These are phyloP conservation scores for Quadriops clusia DNA, from an alignment of 2,888 invertebrate genomes.

Conservation along the genomic window DNA sequence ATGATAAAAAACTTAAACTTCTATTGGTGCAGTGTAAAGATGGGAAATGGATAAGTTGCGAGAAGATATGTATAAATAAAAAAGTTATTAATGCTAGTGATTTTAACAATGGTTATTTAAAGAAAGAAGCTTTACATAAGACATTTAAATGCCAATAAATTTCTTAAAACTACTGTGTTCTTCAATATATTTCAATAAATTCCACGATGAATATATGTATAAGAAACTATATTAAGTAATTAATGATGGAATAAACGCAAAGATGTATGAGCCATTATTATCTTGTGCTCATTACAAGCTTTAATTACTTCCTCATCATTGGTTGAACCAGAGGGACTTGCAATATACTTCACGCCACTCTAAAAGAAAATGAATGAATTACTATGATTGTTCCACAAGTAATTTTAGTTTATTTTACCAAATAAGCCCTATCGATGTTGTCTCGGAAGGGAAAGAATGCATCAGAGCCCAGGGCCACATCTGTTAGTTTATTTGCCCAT, in stretches of 20 bases:
- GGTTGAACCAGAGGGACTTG: slow-evolving; percentile 86
- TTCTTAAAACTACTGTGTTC: no score
- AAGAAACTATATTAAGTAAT: slow-evolving; percentile 26
- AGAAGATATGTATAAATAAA: slow-evolving; percentile 53
- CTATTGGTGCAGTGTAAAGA: slow-evolving; percentile 57
- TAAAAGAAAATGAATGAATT: slow-evolving; percentile 34
- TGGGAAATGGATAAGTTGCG: slow-evolving; percentile 51
- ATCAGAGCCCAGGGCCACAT: slow-evolving; percentile 84
- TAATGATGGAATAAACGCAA: slow-evolving; percentile 90
- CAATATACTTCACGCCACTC: slow-evolving; percentile 91
- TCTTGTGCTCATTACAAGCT: slow-evolving; percentile 86
- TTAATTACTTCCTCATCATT: slow-evolving; percentile 82
- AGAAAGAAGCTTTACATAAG: slow-evolving; percentile 37
- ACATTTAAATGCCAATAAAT: no score
- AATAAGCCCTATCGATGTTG: slow-evolving; percentile 83
- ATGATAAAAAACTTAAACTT: slow-evolving; percentile 43
- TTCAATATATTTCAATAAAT: no score
- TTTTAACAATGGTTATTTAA: slow-evolving; percentile 79
- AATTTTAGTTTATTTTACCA: slow-evolving; percentile 46
- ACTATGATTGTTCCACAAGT: slow-evolving; percentile 1
- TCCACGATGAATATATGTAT: slow-evolving; percentile 4
- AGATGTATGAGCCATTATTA: slow-evolving; percentile 79
- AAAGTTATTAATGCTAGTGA: slow-evolving; percentile 64
- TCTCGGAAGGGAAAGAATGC: slow-evolving; percentile 99
- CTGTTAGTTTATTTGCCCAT: slow-evolving; percentile 60